Evolutionary conservation across 2,113 vertebrate genomes (phyloP), one percentile per base, ranked within the genome.

Genomic region (Mus spicilegus): DNA sequence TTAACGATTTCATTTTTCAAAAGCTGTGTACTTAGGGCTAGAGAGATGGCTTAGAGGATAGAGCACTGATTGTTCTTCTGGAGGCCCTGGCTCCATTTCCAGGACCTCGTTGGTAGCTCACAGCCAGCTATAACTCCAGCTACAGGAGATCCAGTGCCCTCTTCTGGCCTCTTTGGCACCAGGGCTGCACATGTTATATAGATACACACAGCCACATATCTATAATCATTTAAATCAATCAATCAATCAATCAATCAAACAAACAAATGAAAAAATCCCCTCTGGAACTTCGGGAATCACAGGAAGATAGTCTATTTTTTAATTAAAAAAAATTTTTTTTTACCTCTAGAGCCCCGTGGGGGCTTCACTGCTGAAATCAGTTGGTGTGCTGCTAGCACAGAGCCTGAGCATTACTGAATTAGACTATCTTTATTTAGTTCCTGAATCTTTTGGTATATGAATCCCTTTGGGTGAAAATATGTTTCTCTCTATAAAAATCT

Each of bases 1-100:
- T 90, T 95, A 76, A 93, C 94, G 67, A 54, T 89, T 36, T 93
- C 26, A 76, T 93, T 51, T 92, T 94, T 80, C 97, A 73, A 95
- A 93, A 81, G 63, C 8, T 72, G 36, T 39, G 33, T 84, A 89
- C 58, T 63, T 84, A 39, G 13, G n/a, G 81, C 24, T 84, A 24
- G 26, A 85, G 58, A 63, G 8, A 65, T 85, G 46, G 33, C 46
- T 87, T 46, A 87, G 65, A 70, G 30, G 63, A 54, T 54, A 70
- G 46, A 65, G 84, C 46, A 49, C 19, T 28, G 24, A 28, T 87
- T 70, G 11, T 67, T 85, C 8, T 63, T 46, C 24, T n/a, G 42
- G n/a, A 42, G 14, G 30, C n/a, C 24, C 39, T 65, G 26, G 14
- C 54, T 70, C 65, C 24, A 54, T 54, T 54, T n/a, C 28, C 65